Conservation (phyloP, 2,113 vertebrate species). For the Turdus rufiventris region DNA sequence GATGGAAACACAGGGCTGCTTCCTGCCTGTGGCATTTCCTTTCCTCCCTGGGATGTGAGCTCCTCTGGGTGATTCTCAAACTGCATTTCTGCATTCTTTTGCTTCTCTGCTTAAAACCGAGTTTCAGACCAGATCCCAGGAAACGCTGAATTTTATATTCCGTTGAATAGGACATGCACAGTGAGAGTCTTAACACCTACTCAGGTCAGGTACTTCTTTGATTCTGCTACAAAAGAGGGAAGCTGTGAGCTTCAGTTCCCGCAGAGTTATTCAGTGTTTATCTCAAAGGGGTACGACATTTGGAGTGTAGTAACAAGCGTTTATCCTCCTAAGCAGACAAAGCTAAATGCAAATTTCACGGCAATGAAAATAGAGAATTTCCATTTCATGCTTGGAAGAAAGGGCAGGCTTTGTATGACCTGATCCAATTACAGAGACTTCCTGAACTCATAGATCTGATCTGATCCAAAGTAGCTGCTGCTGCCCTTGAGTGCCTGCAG, state of each 20-base stretch:
- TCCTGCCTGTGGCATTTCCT: neutral
- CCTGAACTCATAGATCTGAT: neutral
- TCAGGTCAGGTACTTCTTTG: constrained; percentile 31
- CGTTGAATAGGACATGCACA: neutral
- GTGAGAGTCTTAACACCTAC: neutral
- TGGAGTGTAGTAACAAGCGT: neutral
- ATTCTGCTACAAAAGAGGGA: neutral
- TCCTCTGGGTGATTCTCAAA: neutral
- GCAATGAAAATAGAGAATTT: constrained; percentile 27
- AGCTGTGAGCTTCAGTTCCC: neutral
- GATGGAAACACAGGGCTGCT: neutral
- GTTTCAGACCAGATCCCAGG: neutral
- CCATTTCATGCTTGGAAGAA: constrained; percentile 44
- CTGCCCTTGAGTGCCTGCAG: neutral
- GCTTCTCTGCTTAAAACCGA: neutral
- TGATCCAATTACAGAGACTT: constrained; percentile 34
- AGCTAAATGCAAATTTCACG: constrained; percentile 43
- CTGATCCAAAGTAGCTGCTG: neutral
- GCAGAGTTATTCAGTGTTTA: constrained; percentile 16
- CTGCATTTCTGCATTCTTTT: neutral
- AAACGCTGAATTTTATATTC: neutral
- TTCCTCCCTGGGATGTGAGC: neutral
- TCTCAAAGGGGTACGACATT: neutral
- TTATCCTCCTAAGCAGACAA: neutral
- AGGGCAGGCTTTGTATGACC: neutral